Base-by-base conservation (phyloP, 2,797 vertebrate genomes). In the Fundulus diaphanus region DNA sequence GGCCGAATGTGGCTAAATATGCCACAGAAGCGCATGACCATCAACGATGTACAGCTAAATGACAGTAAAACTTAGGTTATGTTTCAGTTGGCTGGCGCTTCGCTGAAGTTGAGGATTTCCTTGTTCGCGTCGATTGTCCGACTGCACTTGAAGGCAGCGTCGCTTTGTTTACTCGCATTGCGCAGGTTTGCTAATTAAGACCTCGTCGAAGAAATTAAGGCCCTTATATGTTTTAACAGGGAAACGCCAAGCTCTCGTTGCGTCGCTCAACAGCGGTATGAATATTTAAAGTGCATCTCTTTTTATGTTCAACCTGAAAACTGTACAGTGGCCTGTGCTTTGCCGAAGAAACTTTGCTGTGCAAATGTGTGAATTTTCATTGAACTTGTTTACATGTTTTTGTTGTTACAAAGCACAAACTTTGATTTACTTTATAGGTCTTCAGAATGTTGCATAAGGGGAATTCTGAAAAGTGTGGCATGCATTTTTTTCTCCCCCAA, bases 91-190 rank as follows among this genome's bases (percentile, higher is more conserved):
- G 56, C 9, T 33, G 16, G 56, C 6, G 56, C 29, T 15, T 33
- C 16, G 3, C 18, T 20, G 18, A 18, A 3, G 16, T 57, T 29
- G 54, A 57, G n/a, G n/a, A 12, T 22, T 15, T 56, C 11, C n/a
- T n/a, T 20, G 24, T 35, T 29, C 0, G 33, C 2, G 0, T 37
- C 9, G 3, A 22, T 40, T 59, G 33, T 75, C 75, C 77, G 3
- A 82, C 16, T 67, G 54, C n/a, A 3, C 71, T 0, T 76, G 79
- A 88, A 90, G 13, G 81, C 81, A 68, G 24, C 88, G 81, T 18
- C 5, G 33, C 7, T 22, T 42, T 7, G 59, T 20, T 12, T 1
- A 27, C 54, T 16, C 1, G 5, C 24, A 1, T 1, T 6, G 31
- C 3, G 2, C 73, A 73, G 52, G 69, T 79, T 44, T 0, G 57